Base-by-base conservation (phyloP, 2,888 invertebrate genomes). In the Tetropium fuscum region DNA sequence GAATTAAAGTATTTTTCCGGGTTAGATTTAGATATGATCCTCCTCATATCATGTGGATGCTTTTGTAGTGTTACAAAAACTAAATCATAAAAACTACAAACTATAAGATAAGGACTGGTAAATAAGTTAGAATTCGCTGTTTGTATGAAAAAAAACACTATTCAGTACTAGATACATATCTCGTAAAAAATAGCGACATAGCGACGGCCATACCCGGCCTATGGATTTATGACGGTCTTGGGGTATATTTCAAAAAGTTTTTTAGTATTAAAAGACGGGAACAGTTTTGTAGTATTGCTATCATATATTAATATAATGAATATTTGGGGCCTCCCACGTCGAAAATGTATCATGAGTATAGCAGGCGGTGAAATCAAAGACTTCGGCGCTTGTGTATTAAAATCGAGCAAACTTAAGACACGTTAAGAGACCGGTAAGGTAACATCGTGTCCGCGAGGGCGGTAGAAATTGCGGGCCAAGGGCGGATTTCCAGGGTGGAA, bases 321-420 rank as follows among this genome's bases (percentile, higher is more conserved):
- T 70, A 77, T 77, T 78, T 75, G 74, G 77, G 69, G 76, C 71
- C 78, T 76, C 78, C 78, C 78, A 78, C 78, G 76, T 77, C 68
- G 77, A 72, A 78, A 75, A 73, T 77, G 77, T 76, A 77, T 71
- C 76, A 64, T 51, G 53, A 58, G 41, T 32, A 19, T 47, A 49
- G 65, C 66, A 68, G 66, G 71, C 70, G 70, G 73, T 58, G 59
- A 67, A 63, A 68, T 75, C 75, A 76, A 76, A 77, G 76, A 68
- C 54, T 56, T 68, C 75, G 67, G 70, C 68, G 53, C 64, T 69
- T 62, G 63, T 64, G 63, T 61, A 64, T 63, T 61, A 63, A 63
- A 66, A 60, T 58, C 56, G 53, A 64, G 66, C 59, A 53, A 63
- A 63, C 53, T 56, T 57, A 44, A 44, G 27, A 44, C 15, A 16